Percentiles rank a stretch among this genome's conserved stretches.
Evolutionary conservation across 2,888 invertebrate genomes (phyloP).

Genomic region (Sclerodermus sp.): DNA sequence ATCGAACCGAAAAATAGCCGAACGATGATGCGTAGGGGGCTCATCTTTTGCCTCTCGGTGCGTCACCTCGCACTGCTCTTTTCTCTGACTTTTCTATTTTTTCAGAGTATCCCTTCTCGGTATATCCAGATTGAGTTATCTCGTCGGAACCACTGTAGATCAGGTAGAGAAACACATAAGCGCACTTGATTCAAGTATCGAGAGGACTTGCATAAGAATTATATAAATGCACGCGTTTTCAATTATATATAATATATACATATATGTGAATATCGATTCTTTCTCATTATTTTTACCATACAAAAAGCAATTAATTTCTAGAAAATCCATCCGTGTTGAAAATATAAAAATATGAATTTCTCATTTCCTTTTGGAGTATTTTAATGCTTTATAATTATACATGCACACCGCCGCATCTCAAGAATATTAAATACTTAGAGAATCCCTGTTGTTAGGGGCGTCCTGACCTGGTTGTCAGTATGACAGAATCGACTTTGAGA

Average conservation of each 20-base stretch:
- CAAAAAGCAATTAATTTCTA: background rate
- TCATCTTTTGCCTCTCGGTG: background rate
- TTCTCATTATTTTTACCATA: background rate
- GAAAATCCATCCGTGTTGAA: slow-evolving; percentile 5
- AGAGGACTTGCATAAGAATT: too few relatives aligned
- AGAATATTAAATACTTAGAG: too few relatives aligned
- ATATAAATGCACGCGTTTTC: too few relatives aligned
- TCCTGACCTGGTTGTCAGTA: slow-evolving; percentile 39
- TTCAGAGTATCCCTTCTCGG: slow-evolving; percentile 31
- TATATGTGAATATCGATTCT: background rate
- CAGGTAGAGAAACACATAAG: too few relatives aligned
- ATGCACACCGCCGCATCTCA: too few relatives aligned
- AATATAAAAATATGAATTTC: too few relatives aligned
- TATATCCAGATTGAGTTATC: too few relatives aligned
- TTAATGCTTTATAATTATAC: too few relatives aligned
- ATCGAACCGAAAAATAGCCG: slow-evolving; percentile 52
- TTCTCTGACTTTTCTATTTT: slow-evolving; percentile 12
- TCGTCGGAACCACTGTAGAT: too few relatives aligned
- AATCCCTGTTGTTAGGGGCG: slow-evolving; percentile 27
- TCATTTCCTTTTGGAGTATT: too few relatives aligned
- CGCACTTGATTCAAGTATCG: too few relatives aligned
- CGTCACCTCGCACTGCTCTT: background rate
- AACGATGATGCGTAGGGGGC: slow-evolving; percentile 39
- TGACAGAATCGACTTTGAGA: slow-evolving; percentile 38
- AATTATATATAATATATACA: too few relatives aligned